Evolutionary conservation across 2,113 vertebrate species (phyloP), one percentile per base, ranked within the genome.

Genomic region (Saimiri boliviensis): DNA sequence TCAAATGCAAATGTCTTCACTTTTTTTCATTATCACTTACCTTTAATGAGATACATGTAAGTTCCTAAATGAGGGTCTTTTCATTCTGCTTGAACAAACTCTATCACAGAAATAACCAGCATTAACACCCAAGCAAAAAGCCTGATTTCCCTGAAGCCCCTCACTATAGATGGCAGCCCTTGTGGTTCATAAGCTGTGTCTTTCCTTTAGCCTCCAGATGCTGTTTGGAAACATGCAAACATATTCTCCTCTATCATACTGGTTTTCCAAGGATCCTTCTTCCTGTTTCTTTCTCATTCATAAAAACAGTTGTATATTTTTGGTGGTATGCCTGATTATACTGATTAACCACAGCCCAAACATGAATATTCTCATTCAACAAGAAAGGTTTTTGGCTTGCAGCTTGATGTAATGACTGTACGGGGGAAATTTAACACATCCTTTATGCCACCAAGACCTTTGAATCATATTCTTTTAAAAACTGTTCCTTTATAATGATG

Each of bases 381-480:
- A 73, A 68, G 27, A 93, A 95, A 85, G 30, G 74, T 42, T 79
- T 94, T 83, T 49, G 19, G 20, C 83, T 52, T 79, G 1, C 21
- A 89, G 40, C 20, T 70, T 66, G 58, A 77, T 76, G 8, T 19
- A 90, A 86, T 93, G 97, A 96, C 95, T 96, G 37, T 89, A 52
- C 60, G 89, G 97, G 80, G 68, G 80, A 68, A 68, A 71, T n/a
- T 98, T 98, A 95, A 94, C 82, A 37, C 93, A 97, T 97, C 97
- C 93, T 0, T 87, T 97, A 91, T 93, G 87, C 63, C 37, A 35
- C 0, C 6, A 80, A 35, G 10, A n/a, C 87, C 71, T 97, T 92
- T 94, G 96, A 97, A 97, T 97, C 84, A 96, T 96, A 77, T 40
- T 60, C 58, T 96, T 95, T 90, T 70, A 93, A 94, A 95, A 95